These are phyloP conservation scores for Rhaphigaster nebulosa DNA, from an alignment of 2,888 invertebrate genomes.

Conservation along the genomic window DNA sequence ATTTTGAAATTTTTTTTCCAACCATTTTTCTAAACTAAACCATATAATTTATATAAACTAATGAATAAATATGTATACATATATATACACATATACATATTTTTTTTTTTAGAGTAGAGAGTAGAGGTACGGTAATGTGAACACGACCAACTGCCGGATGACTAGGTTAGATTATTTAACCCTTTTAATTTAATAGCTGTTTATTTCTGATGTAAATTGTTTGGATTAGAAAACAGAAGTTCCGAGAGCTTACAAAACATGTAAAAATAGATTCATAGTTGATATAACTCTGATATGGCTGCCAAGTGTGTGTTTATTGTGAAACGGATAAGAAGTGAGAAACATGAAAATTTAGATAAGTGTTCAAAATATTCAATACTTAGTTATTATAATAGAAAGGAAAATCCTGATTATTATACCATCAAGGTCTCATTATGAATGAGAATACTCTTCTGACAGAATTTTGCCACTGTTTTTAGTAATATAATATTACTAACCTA, in stretches of 20 bases:
- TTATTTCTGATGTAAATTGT: conserved; percentile 9
- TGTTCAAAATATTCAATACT: neutral
- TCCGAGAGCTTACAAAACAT: conserved; percentile 10
- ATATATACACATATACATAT: too few species aligned
- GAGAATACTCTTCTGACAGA: too few species aligned
- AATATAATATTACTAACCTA: too few species aligned
- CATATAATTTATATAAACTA: too few species aligned
- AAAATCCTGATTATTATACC: neutral
- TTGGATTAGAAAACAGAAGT: conserved; percentile 13
- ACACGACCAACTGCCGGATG: conserved; percentile 1
- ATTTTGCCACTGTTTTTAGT: too few species aligned
- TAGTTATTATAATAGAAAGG: neutral
- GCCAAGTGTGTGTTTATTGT: neutral
- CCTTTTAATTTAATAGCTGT: conserved; percentile 1
- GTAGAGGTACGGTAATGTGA: neutral
- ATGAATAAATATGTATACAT: too few species aligned
- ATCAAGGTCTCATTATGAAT: too few species aligned
- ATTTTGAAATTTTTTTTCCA: too few species aligned
- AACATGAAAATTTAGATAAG: neutral
- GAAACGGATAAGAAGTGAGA: neutral
- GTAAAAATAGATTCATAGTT: conserved; percentile 25
- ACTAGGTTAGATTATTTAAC: conserved; percentile 20
- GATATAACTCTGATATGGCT: neutral
- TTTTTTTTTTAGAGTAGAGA: neutral
- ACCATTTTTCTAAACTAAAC: too few species aligned